Evolutionary conservation across 2,797 vertebrate genomes (phyloP), one percentile per base, ranked within the genome.

Genomic region (Premnoplex brunnescens): DNA sequence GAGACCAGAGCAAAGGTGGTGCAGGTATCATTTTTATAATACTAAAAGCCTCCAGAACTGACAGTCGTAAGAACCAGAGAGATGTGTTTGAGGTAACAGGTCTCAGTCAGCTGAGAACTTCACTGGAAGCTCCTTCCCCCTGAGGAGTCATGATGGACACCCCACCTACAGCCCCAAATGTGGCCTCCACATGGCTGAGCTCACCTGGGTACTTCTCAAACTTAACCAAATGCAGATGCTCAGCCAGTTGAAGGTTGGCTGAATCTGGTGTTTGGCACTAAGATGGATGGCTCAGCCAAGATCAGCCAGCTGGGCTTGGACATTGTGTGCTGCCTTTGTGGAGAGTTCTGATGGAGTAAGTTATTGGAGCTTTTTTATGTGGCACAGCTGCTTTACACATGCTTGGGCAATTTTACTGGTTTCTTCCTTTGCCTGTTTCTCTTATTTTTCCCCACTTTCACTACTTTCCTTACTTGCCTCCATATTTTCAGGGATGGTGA

Each of bases 401-500:
- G 81, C 71, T 75, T 86, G 49, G 36, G 11, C 43, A n/a, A 74
- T 82, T 91, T 94, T 79, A 92, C 23, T 46, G 39, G 3, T 78
- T 93, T 91, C 28, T 66, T 78, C 49, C 10, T 32, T 87, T 91
- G 18, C 14, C 36, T 82, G 27, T 68, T 82, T 51, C 7, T 63
- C 21, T 55, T 54, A 62, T 60, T 78, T 49, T 55, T 14, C 14
- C 14, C 9, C 0, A 0, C 30, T 48, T 64, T 58, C 0, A 27
- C 76, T 88, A 86, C 30, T 54, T 24, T 93, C 36, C 49, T 16
- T 78, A 20, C 54, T 72, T 84, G 54, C 55, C 59, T 78, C 21
- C 5, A 3, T 80, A 56, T 75, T 92, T 92, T 94, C 67, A 89
- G 71, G 67, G 26, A 85, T 85, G 48, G 62, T 94, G 93, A 93